A percentile compares a stretch with the other conserved stretches of the same genome.
Conservation (phyloP, 2,888 invertebrate species). For the Drosophila nr. perissopoda region DNA sequence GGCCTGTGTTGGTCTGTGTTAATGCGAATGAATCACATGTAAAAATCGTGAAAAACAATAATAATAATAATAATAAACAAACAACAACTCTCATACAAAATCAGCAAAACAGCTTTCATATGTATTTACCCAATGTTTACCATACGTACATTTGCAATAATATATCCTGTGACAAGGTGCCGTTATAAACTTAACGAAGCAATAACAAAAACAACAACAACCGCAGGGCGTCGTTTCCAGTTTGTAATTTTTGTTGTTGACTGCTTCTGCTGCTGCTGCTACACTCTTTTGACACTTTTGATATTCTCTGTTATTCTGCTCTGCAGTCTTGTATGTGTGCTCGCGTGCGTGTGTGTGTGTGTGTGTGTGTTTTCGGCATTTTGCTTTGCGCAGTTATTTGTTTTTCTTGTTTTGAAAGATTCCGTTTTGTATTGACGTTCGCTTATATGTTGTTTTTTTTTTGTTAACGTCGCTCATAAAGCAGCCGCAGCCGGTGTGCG, state of each 20-base stretch:
- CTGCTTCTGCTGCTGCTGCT: conserved; percentile 25
- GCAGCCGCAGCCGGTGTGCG: conserved; percentile 42
- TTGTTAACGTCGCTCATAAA: conserved; percentile 34
- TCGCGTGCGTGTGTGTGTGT: conserved; percentile 14
- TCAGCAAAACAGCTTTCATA: conserved; percentile 12
- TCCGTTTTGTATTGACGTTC: conserved; percentile 75
- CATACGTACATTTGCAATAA: conserved; percentile 5
- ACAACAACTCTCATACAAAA: conserved; percentile 13
- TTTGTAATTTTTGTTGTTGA: conserved; percentile 37
- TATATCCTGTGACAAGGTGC: conserved; percentile 25
- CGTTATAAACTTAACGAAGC: conserved; percentile 20
- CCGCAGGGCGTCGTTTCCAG: conserved; percentile 10
- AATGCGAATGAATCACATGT: conserved; percentile 58
- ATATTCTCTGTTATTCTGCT: conserved; percentile 30
- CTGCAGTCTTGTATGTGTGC: conserved; percentile 5
- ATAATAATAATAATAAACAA: conserved; percentile 24
- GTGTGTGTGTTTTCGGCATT: conserved; percentile 63
- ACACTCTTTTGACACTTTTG: conserved; percentile 42
- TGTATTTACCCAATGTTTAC: conserved; percentile 6
- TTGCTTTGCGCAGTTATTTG: conserved; percentile 72
- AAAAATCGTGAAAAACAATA: conserved; percentile 25
- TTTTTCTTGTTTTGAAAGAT: conserved; percentile 78
- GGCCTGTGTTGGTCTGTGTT: conserved; percentile 20
- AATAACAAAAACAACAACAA: conserved; percentile 19
- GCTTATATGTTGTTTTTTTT: conserved; percentile 42